Percentiles rank a stretch among this genome's conserved stretches.
phyloP scores from a whole-genome alignment of 2,797 vertebrate genomes.

The Poecilia velifera region DNA sequence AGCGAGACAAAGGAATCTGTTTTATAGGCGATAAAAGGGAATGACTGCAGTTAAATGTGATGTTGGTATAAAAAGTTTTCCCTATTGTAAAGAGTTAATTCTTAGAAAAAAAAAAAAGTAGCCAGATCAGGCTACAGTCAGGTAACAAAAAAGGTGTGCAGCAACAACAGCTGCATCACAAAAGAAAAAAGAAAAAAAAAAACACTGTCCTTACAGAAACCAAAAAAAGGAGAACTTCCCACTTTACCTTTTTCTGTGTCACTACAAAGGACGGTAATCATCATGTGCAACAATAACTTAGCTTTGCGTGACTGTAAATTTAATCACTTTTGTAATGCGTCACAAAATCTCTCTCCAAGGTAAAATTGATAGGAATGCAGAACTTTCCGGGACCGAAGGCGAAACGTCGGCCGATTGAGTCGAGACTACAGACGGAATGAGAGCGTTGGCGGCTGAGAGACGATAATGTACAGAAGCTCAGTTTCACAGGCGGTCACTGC shows the following conservation, averaged over 20 bases:
- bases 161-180: conserved; percentile 29
- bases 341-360: conserved; percentile 57
- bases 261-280: conserved; percentile 59
- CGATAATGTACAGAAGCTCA: conserved; percentile 39
- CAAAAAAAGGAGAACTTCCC: conserved; percentile 33
- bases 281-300: conserved; percentile 75
- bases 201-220: conserved; percentile 26
- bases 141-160: conserved; percentile 41
- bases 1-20: conserved; percentile 45
- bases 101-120: conserved; percentile 32
- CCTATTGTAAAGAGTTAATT: conserved; percentile 41
- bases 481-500: conserved; percentile 43
- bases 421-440: conserved; percentile 17
- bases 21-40: conserved; percentile 48
- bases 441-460: conserved; percentile 24
- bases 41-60: conserved; percentile 54
- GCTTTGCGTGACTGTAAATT: conserved; percentile 55
- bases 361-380: conserved; percentile 71
- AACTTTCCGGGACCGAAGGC: conserved; percentile 36
- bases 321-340: conserved; percentile 43
- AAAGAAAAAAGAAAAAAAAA: conserved; percentile 18
- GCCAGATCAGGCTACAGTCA: conserved; percentile 42
- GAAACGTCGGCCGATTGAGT: conserved; percentile 44
- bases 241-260: conserved; percentile 24
- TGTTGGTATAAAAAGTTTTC: conserved; percentile 61